phyloP scores from a whole-genome alignment of 2,113 vertebrate genomes.

The Syrmaticus mikado region DNA sequence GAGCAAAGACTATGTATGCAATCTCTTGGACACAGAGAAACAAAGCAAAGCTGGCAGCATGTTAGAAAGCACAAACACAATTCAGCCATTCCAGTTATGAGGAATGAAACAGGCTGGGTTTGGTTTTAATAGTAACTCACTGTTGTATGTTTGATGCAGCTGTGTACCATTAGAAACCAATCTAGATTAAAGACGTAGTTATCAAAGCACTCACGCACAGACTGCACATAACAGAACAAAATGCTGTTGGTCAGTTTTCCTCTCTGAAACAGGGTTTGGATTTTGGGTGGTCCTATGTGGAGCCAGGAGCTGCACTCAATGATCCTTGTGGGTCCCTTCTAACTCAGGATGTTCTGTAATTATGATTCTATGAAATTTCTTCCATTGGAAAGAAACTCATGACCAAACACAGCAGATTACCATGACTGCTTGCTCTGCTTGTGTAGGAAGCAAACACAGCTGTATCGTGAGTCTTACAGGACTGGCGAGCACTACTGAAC shows the following conservation, averaged over 20 bases:
- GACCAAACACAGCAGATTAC: not conserved
- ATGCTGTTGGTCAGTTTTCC: not conserved
- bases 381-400: not conserved
- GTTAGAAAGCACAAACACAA: not conserved
- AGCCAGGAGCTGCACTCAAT: not conserved
- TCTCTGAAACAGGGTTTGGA: not conserved
- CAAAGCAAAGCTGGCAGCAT: not conserved
- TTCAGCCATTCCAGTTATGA: not conserved
- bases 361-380: not conserved
- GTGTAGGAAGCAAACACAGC: not conserved
- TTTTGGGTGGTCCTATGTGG: not conserved
- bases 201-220: not conserved
- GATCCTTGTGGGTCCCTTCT: not conserved
- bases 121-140: not conserved
- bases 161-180: not conserved
- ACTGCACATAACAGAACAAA: not conserved
- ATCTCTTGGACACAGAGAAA: not conserved
- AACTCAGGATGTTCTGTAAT: not conserved
- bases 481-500: not conserved
- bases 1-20: not conserved
- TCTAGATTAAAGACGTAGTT: not conserved
- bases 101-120: not conserved
- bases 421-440: not conserved
- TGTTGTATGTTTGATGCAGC: not conserved
- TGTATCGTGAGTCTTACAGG: not conserved